Evolutionary conservation across 2,888 invertebrate genomes (phyloP), one percentile per base, ranked within the genome.

Genomic region (Willowsia nigromaculata): DNA sequence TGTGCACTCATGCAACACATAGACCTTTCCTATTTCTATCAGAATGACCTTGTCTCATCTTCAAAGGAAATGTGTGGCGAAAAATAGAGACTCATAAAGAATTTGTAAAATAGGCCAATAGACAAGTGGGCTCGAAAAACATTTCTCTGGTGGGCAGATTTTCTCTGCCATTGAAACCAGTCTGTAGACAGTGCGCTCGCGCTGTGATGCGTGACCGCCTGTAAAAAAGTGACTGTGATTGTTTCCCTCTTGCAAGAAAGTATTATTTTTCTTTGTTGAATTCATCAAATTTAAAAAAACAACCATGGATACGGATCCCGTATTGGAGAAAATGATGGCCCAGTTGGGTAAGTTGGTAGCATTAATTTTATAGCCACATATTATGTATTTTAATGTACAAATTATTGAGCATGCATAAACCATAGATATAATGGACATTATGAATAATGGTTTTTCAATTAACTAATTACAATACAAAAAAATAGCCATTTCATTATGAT

Each of bases 271-370:
- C n/a, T n/a, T n/a, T n/a, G n/a, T n/a, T n/a, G n/a, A n/a, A n/a
- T n/a, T n/a, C n/a, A n/a, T n/a, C n/a, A n/a, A n/a, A n/a, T n/a
- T n/a, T n/a, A n/a, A n/a, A n/a, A n/a, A n/a, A n/a, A n/a, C n/a
- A n/a, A n/a, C n/a, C n/a, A 85, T 85, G 89, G 89, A 85, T 25
- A 89, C 78, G n/a, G 89, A 89, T 82, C 85, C 89, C 0, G 81
- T 85, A 0, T 62, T 89, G 50, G 89, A 89, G 33, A 85, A 74
- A 33, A 50, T 89, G 5, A 85, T 89, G 85, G 53, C 82, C 50
- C 89, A 89, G 74, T 68, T 89, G 62, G 89, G 89, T 89, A 76
- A 89, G 84, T 47, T 2, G n/a, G n/a, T 22, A 56, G n/a, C 50
- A 47, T n/a, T n/a, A n/a, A n/a, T n/a, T n/a, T n/a, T n/a, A n/a